phyloP scores from a whole-genome alignment of 2,888 invertebrate genomes.

The Prosapia bicincta region DNA sequence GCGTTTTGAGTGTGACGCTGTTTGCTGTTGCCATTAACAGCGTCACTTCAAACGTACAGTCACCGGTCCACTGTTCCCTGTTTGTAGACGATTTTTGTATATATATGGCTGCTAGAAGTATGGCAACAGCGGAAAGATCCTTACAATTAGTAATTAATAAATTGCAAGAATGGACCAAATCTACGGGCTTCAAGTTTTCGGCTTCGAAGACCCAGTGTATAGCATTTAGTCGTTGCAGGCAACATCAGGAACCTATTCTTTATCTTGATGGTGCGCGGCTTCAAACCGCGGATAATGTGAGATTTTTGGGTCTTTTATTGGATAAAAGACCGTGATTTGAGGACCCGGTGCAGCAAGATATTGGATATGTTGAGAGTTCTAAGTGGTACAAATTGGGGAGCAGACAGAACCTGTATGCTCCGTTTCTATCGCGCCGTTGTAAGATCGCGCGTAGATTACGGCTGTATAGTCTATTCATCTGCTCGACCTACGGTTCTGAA shows the following conservation, averaged over 20 bases:
- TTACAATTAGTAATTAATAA: background rate
- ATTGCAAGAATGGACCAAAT: background rate
- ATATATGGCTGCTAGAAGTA: background rate
- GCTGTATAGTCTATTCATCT: no score
- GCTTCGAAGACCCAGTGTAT: background rate
- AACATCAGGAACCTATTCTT: background rate
- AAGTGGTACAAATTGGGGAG: background rate
- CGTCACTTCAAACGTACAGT: background rate
- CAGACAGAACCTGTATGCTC: background rate
- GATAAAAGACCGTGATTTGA: background rate
- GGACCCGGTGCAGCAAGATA: background rate
- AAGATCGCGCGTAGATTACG: no score
- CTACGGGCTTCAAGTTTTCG: background rate
- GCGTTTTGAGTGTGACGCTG: background rate
- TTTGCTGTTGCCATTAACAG: background rate
- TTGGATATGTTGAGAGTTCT: background rate
- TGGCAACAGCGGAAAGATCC: no score
- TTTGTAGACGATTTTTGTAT: constrained; percentile 1
- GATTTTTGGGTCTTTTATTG: background rate
- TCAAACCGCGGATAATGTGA: background rate
- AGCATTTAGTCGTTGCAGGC: background rate
- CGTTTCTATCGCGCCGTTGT: background rate
- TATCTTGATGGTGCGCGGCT: background rate
- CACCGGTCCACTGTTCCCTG: background rate
- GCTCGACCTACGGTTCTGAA: no score